Evolutionary conservation across 2,113 vertebrate genomes (phyloP).

Genomic region (Rhegmatorhina hoffmannsi): DNA sequence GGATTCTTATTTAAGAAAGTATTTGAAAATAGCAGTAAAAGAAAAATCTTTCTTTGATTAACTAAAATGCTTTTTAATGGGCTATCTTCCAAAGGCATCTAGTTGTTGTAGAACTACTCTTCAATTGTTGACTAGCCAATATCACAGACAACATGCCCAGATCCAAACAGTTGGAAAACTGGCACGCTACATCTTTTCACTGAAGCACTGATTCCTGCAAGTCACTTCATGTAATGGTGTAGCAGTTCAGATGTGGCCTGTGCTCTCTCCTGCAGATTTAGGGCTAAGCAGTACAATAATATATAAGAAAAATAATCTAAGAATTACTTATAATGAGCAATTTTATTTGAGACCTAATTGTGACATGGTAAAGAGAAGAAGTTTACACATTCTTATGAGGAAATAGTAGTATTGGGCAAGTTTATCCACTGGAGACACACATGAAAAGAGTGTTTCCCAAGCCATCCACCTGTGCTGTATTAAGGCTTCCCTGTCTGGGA

Average conservation of each 20-base stretch:
- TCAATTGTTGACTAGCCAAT: neutral
- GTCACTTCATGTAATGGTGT: neutral
- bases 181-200: neutral
- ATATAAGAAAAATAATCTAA: neutral
- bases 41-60: neutral
- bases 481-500: neutral
- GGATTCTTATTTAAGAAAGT: neutral
- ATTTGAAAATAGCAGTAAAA: neutral
- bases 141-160: neutral
- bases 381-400: neutral
- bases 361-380: neutral
- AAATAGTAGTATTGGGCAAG: neutral
- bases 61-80: neutral
- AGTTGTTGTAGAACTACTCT: neutral
- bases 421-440: neutral
- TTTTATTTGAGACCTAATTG: neutral
- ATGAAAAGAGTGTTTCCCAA: neutral
- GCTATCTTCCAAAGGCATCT: neutral
- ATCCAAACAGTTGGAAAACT: neutral
- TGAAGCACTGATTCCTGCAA: neutral
- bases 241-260: neutral
- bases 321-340: neutral
- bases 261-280: neutral
- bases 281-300: neutral
- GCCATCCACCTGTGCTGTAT: neutral